These are phyloP conservation scores for Brachypterus glaber DNA, from an alignment of 2,888 invertebrate genomes.

Conservation along the genomic window DNA sequence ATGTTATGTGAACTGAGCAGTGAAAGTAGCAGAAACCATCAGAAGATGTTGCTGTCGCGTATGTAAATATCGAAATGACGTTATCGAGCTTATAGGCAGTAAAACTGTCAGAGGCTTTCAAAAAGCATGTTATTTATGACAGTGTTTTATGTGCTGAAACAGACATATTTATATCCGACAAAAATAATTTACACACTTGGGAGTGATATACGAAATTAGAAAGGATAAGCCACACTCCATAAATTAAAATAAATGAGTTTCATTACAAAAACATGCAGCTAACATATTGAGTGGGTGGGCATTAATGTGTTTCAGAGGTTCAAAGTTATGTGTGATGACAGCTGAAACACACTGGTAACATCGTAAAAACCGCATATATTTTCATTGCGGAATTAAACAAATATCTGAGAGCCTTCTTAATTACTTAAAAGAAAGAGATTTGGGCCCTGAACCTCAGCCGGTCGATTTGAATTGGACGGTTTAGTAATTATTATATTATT, in stretches of 20 bases:
- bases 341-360: slow-evolving; percentile 31
- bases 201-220: slow-evolving; percentile 34
- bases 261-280: slow-evolving; percentile 37
- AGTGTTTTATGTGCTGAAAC: slow-evolving; percentile 24
- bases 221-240: slow-evolving; percentile 35
- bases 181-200: slow-evolving; percentile 28
- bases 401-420: too few species aligned
- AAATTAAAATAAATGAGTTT: slow-evolving; percentile 38
- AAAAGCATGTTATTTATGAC: slow-evolving; percentile 28
- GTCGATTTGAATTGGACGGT: too few species aligned
- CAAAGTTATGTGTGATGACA: slow-evolving; percentile 33
- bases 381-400: too few species aligned
- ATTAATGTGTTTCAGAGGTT: slow-evolving; percentile 37
- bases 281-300: slow-evolving; percentile 38
- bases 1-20: too few species aligned
- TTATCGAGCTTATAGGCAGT: slow-evolving; percentile 23
- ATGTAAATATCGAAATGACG: slow-evolving; percentile 22
- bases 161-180: slow-evolving; percentile 27
- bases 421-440: too few species aligned
- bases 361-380: slow-evolving; percentile 32
- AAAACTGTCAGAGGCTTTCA: slow-evolving; percentile 27
- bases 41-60: too few species aligned
- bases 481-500: too few species aligned
- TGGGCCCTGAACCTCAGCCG: too few species aligned
- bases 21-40: too few species aligned